phyloP scores from a whole-genome alignment of 2,888 invertebrate genomes.

The Ormyrus labotus region DNA sequence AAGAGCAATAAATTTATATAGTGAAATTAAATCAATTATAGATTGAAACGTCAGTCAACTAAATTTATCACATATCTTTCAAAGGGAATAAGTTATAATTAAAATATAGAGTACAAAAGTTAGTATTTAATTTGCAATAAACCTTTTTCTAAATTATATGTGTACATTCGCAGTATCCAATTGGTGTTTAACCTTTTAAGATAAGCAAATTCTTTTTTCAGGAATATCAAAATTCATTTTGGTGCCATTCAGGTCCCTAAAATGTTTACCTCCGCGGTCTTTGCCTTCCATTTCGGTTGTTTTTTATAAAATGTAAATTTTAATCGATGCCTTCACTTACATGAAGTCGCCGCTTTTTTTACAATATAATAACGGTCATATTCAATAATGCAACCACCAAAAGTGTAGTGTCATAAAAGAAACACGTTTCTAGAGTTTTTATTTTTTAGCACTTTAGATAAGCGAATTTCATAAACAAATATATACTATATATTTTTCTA shows the following conservation, averaged over 20 bases:
- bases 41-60: too few relatives aligned
- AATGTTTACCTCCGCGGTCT: neutral
- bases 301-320: neutral
- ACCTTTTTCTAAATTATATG: too few relatives aligned
- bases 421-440: slow-evolving; percentile 23
- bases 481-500: slow-evolving; percentile 51
- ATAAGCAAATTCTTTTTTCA: too few relatives aligned
- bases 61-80: too few relatives aligned
- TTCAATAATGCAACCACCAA: slow-evolving; percentile 6
- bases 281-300: slow-evolving; percentile 18
- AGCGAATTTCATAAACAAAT: slow-evolving; percentile 29
- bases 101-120: too few relatives aligned
- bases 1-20: too few relatives aligned
- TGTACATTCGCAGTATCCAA: too few relatives aligned
- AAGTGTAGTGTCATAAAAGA: slow-evolving; percentile 19
- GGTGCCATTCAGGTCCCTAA: neutral
- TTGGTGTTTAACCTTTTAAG: too few relatives aligned
- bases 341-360: slow-evolving; percentile 31
- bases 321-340: neutral
- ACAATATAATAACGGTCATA: neutral
- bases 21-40: too few relatives aligned
- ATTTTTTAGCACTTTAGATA: slow-evolving; percentile 42
- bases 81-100: too few relatives aligned
- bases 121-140: too few relatives aligned
- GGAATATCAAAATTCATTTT: too few relatives aligned